Base-by-base conservation (phyloP, 2,888 invertebrate species). In the Pelosia muscerda region DNA sequence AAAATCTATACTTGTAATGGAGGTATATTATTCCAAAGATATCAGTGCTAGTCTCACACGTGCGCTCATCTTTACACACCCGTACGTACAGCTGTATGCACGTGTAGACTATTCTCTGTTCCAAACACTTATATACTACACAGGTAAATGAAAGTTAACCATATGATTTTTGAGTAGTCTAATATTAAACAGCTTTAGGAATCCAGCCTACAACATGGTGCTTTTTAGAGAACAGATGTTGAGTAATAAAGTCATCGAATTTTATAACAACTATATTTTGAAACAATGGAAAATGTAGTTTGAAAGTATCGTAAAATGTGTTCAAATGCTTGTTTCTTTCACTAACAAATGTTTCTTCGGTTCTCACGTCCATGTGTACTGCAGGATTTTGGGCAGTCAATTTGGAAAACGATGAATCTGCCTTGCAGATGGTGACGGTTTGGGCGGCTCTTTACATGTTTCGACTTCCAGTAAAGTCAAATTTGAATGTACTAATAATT, bases 351-450 rank as follows among this genome's bases (percentile, higher is more conserved):
- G 87, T 85, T 84, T 73, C 74, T 76, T 81, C 76, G 77, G 88
- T 93, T 93, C 92, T 88, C 93, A 93, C 92, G 90, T 90, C 88
- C 94, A 94, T 90, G 86, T 94, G 94, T 88, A 85, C 82, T 84
- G 89, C 91, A 90, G 90, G 84, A 87, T 93, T 94, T 94, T 92
- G 86, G 93, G 89, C 87, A 92, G 89, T 85, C 81, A 84, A 76
- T 74, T 79, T 82, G 81, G 78, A 81, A 83, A 76, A 72, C 65
- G 69, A 77, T 81, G 88, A 92, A 92, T 93, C 92, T 94, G 94
- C 81, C 81, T 84, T 90, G 92, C 94, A 94, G 90, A 93, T 94
- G 94, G 89, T 70, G 78, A 73, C 80, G 81, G 65, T 56, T 72
- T 69, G 68, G 25, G 88, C 88, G 90, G 89, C 78, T 81, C 75